phyloP scores from a whole-genome alignment of 1,140 invertebrate species.

The Drosophila subpulchrella region DNA sequence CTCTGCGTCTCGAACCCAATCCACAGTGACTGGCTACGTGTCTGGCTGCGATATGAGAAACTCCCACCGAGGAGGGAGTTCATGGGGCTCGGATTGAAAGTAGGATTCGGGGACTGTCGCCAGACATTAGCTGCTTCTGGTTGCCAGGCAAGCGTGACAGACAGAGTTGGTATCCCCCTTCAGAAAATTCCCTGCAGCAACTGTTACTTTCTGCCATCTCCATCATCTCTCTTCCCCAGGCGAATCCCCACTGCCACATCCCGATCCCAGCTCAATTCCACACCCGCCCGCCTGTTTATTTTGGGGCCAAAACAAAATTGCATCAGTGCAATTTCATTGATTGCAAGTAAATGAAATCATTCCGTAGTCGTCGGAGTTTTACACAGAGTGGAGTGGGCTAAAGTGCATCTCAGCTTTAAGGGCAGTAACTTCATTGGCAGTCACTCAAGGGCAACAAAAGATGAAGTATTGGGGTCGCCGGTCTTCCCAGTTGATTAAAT shows the following conservation, averaged over 20 bases:
- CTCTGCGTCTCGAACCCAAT: conserved; percentile 35
- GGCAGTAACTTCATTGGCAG: conserved; percentile 37
- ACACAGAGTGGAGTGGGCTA: background rate
- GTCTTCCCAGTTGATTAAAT: conserved; percentile 17
- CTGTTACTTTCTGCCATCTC: conserved; percentile 21
- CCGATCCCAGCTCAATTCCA: conserved; percentile 34
- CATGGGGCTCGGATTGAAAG: background rate
- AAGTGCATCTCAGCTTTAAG: conserved; percentile 46
- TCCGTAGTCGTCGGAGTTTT: conserved; percentile 21
- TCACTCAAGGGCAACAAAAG: conserved; percentile 15
- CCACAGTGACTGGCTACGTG: conserved; percentile 43
- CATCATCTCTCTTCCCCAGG: background rate
- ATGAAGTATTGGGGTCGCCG: conserved; percentile 23
- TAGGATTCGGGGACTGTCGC: conserved; percentile 35
- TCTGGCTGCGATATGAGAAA: conserved; percentile 65
- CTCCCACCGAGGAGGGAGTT: conserved; percentile 23
- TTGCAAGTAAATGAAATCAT: conserved; percentile 84
- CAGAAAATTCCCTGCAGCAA: background rate
- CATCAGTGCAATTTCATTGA: conserved; percentile 80
- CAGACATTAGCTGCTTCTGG: conserved; percentile 28
- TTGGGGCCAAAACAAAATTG: conserved; percentile 67
- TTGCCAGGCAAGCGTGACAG: conserved; percentile 55
- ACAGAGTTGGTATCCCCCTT: conserved; percentile 17
- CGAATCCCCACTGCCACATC: background rate
- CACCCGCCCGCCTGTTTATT: conserved; percentile 54